Evolutionary conservation across 2,888 invertebrate genomes (phyloP).

Genomic region (Trichopria drosophilae): DNA sequence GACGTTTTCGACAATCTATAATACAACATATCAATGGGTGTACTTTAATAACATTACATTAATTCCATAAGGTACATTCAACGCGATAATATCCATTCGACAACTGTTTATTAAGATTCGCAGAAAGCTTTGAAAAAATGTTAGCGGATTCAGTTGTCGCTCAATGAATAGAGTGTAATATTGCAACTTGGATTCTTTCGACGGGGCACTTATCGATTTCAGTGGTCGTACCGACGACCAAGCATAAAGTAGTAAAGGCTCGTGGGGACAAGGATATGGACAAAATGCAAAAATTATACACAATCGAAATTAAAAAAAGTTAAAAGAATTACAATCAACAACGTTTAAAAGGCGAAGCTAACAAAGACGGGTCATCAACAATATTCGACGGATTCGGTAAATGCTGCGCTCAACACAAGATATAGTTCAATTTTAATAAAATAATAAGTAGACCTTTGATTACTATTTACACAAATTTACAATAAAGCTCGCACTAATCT

Average conservation of each 20-base stretch:
- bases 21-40: constrained; percentile 50
- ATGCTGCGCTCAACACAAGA: constrained; percentile 40
- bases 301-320: too few species aligned
- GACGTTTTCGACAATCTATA: constrained; percentile 46
- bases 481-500: constrained; percentile 15
- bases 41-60: constrained; percentile 45
- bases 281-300: too few species aligned
- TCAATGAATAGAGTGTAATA: too few species aligned
- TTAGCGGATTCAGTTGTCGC: too few species aligned
- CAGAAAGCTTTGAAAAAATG: too few species aligned
- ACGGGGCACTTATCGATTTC: too few species aligned
- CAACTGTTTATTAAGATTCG: too few species aligned
- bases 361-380: constrained; percentile 1
- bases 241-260: too few species aligned
- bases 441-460: constrained; percentile 35
- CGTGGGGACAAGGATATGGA: too few species aligned
- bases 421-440: constrained; percentile 21
- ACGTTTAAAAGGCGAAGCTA: background rate
- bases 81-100: constrained; percentile 39
- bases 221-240: too few species aligned
- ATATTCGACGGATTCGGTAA: constrained; percentile 28
- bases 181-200: too few species aligned
- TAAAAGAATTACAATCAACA: background rate
- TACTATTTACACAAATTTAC: constrained; percentile 44
- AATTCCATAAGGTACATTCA: constrained; percentile 42